Evolutionary conservation across 2,113 vertebrate genomes (phyloP).

Genomic region (Odobenus rosmarus): DNA sequence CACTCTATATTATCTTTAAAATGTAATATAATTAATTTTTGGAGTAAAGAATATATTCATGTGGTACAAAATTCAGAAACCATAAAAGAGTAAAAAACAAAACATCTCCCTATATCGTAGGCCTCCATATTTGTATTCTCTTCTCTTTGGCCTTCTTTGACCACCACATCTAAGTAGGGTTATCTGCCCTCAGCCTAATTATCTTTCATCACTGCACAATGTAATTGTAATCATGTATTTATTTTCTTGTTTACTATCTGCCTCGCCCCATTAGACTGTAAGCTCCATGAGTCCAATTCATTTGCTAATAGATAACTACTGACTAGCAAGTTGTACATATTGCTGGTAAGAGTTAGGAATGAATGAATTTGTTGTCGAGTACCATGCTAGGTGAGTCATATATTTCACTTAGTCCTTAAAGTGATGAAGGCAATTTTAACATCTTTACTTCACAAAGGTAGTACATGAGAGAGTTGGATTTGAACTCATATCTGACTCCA

Average conservation of each 20-base stretch:
- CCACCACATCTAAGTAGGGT: not conserved
- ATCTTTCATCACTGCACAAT: not conserved
- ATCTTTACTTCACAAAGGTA: not conserved
- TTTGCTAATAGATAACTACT: not conserved
- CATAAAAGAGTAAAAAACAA: not conserved
- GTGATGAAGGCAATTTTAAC: not conserved
- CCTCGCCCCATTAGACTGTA: not conserved
- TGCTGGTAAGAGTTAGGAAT: not conserved
- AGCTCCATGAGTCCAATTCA: constrained; percentile 6
- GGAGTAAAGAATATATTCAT: not conserved
- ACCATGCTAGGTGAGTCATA: not conserved
- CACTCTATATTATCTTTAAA: not conserved
- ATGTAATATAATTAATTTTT: not conserved
- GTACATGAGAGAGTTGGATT: not conserved
- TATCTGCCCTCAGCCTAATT: not conserved
- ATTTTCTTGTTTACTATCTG: not conserved
- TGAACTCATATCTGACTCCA: not conserved
- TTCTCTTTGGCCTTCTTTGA: not conserved
- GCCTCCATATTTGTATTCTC: not conserved
- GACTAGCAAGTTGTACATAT: not conserved
- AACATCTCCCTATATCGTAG: not conserved
- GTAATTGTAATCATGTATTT: not conserved
- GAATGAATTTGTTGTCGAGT: not conserved
- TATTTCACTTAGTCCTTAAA: not conserved
- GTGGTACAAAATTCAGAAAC: not conserved